phyloP scores from a whole-genome alignment of 1,140 invertebrate species.

The Stenopsyche tienmushanensis region DNA sequence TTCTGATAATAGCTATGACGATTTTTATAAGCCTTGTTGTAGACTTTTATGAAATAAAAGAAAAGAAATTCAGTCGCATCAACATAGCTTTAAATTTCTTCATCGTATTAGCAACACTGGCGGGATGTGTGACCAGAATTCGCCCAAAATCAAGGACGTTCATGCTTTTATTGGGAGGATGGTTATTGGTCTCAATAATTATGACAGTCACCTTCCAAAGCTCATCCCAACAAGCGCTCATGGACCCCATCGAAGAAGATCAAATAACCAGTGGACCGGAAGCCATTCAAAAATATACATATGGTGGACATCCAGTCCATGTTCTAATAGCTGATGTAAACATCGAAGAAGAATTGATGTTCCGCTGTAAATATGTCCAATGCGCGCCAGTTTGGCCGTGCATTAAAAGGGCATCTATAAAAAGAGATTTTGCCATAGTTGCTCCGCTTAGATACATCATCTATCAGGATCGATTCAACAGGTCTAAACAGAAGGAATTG shows the following conservation, averaged over 20 bases:
- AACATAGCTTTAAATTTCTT: constrained; percentile 14
- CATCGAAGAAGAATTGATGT: constrained; percentile 7
- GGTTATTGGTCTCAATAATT: constrained; percentile 20
- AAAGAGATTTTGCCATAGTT: constrained; percentile 25
- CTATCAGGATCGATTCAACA: background rate
- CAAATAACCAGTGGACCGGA: constrained; percentile 19
- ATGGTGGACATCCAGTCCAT: constrained; percentile 23
- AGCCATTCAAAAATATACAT: background rate
- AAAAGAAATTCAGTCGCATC: background rate
- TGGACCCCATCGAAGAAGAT: constrained; percentile 14
- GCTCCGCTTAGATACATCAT: constrained; percentile 14
- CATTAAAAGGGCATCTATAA: constrained; percentile 9
- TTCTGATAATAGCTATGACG: constrained; percentile 9
- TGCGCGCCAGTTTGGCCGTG: constrained; percentile 21
- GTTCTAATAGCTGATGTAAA: constrained; percentile 1
- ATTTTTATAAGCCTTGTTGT: constrained; percentile 10
- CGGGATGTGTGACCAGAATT: constrained; percentile 16
- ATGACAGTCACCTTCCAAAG: constrained; percentile 26
- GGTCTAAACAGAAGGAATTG: background rate
- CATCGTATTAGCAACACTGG: constrained; percentile 19
- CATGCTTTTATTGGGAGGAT: constrained; percentile 8
- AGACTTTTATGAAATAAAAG: background rate
- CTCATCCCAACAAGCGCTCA: constrained; percentile 21
- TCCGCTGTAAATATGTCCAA: constrained; percentile 12
- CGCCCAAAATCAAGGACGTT: background rate